Percentiles rank a stretch among this genome's conserved stretches.
phyloP scores from a whole-genome alignment of 1,140 invertebrate species.

The Odontomachus brunneus region DNA sequence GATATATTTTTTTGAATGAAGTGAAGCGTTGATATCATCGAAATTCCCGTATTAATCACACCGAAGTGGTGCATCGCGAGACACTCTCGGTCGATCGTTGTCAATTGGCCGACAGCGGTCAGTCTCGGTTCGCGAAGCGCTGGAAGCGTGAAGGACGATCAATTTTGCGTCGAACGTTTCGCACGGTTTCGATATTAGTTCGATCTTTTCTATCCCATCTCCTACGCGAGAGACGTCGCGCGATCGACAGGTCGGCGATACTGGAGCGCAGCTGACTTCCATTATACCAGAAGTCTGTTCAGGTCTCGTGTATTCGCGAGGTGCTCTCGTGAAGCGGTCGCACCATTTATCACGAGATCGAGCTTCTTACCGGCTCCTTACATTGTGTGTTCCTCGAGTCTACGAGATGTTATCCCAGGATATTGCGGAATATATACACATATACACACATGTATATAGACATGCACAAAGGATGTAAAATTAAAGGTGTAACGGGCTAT shows the following conservation, averaged over 20 bases:
- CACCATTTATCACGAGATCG: conserved; percentile 47
- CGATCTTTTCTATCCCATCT: not conserved
- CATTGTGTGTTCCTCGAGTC: conserved; percentile 20
- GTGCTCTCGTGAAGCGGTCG: conserved; percentile 25
- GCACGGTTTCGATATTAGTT: not conserved
- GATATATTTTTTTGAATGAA: no score
- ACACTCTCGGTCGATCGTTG: no score
- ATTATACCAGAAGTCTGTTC: conserved; percentile 45
- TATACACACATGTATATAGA: no score
- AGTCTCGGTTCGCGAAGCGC: not conserved
- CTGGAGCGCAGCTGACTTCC: conserved; percentile 16
- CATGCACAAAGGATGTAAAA: no score
- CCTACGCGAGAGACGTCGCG: not conserved
- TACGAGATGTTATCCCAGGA: conserved; percentile 39
- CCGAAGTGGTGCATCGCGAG: no score
- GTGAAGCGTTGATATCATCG: no score
- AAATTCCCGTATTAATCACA: no score
- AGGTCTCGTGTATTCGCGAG: conserved; percentile 22
- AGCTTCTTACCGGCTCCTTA: conserved; percentile 28
- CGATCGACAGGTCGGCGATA: conserved; percentile 38
- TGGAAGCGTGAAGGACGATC: not conserved
- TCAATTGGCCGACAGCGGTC: no score
- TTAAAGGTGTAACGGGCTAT: no score
- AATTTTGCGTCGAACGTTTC: not conserved
- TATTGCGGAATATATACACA: conserved; percentile 23